Percentiles rank a stretch among this genome's conserved stretches.
Evolutionary conservation across 2,888 invertebrate species (phyloP).

Genomic region (Galerucella calmariensis): DNA sequence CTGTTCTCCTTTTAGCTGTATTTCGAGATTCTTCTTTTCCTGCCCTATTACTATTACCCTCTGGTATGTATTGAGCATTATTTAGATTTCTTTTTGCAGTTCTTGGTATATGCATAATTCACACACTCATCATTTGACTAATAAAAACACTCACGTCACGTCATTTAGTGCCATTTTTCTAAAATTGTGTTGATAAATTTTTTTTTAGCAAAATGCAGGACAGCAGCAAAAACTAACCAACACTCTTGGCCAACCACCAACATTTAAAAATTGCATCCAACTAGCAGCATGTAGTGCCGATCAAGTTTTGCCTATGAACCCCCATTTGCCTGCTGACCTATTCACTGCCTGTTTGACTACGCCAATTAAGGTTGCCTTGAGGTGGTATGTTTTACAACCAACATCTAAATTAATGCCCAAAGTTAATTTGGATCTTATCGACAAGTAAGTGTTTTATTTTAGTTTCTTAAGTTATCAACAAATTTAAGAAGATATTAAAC

Average conservation of each 20-base stretch:
- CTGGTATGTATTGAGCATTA: too few species aligned
- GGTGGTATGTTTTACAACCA: conserved; percentile 93
- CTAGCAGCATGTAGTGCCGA: conserved; percentile 95
- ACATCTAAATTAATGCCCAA: conserved; percentile 84
- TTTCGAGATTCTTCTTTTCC: too few species aligned
- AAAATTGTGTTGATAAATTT: neutral
- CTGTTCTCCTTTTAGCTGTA: too few species aligned
- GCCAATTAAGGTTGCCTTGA: conserved; percentile 94
- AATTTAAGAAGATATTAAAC: neutral
- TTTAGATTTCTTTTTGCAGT: too few species aligned
- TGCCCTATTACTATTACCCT: too few species aligned
- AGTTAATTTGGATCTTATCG: conserved; percentile 86
- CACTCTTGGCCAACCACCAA: conserved; percentile 62
- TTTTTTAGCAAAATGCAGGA: conserved; percentile 44
- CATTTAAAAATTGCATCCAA: conserved; percentile 93
- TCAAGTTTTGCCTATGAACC: conserved; percentile 95
- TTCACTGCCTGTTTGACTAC: conserved; percentile 99
- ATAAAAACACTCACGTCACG: too few species aligned
- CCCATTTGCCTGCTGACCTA: conserved; percentile 95
- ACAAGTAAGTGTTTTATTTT: conserved; percentile 76
- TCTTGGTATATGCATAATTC: too few species aligned
- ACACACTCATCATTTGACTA: too few species aligned
- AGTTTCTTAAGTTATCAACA: neutral
- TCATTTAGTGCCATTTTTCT: too few species aligned
- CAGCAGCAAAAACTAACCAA: conserved; percentile 43